These are phyloP conservation scores for Brachypodius melanocephalos DNA, from an alignment of 2,113 vertebrate species.

Conservation along the genomic window DNA sequence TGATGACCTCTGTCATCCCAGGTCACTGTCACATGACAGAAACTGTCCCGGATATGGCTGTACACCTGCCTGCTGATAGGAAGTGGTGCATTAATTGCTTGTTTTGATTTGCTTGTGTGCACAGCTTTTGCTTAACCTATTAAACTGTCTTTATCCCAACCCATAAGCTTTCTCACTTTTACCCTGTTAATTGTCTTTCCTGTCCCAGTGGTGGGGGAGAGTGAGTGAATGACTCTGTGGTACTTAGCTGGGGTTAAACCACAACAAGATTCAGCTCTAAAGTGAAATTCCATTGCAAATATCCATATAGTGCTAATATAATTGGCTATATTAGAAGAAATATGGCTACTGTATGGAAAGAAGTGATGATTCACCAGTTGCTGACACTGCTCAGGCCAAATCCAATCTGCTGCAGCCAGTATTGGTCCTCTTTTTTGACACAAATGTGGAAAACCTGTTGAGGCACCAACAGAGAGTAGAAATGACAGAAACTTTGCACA, in stretches of 20 bases:
- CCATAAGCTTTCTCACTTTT: neutral
- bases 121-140: neutral
- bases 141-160: neutral
- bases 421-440: neutral
- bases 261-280: neutral
- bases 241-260: neutral
- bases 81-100: neutral
- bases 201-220: neutral
- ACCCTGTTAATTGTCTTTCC: neutral
- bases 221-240: neutral
- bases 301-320: neutral
- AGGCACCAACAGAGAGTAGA: neutral
- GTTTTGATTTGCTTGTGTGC: neutral
- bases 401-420: neutral
- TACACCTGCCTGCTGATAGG: neutral
- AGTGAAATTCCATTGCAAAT: neutral
- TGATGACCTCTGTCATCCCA: neutral
- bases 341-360: neutral
- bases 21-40: accelerated
- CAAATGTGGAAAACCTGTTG: neutral
- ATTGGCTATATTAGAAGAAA: neutral
- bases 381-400: neutral
- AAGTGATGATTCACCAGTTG: neutral
- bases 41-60: neutral
- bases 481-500: neutral